Evolutionary conservation across 2,888 invertebrate genomes (phyloP).

Genomic region (Limulus polyphemus): DNA sequence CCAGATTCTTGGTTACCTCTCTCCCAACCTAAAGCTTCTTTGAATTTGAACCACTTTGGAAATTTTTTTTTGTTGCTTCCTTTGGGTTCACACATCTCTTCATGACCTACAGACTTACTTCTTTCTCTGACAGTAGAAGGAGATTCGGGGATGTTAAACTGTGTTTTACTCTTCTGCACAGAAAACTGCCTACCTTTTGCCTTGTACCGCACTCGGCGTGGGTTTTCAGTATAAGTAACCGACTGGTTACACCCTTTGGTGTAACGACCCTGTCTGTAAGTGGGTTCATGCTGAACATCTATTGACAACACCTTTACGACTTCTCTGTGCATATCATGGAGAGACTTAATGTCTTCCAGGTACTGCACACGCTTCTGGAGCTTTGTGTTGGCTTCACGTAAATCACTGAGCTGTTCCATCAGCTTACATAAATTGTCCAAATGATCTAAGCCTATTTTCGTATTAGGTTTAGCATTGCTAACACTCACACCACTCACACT

Average conservation of each 20-base stretch:
- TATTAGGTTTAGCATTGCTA: neutral
- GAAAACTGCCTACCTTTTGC: conserved; percentile 2
- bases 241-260: no score
- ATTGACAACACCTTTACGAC: neutral
- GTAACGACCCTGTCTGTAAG: no score
- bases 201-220: no score
- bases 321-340: conserved; percentile 28
- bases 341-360: conserved; percentile 54
- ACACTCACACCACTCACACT: neutral
- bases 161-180: conserved; percentile 7
- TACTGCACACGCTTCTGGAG: conserved; percentile 55
- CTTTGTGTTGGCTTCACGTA: conserved; percentile 57
- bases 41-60: conserved; percentile 75
- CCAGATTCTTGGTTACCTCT: conserved; percentile 34
- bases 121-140: conserved; percentile 40
- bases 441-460: conserved; percentile 55
- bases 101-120: conserved; percentile 54
- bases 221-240: no score
- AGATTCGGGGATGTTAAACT: conserved; percentile 5
- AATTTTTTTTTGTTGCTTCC: conserved; percentile 36
- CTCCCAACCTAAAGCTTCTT: conserved; percentile 77
- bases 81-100: conserved; percentile 37
- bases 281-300: no score
- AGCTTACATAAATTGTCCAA: conserved; percentile 62
- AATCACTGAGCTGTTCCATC: conserved; percentile 58